Percentiles rank a stretch among this genome's conserved stretches.
These are phyloP conservation scores for Hydrotaea cyrtoneurina DNA, from an alignment of 2,888 invertebrate genomes.

Conservation along the genomic window DNA sequence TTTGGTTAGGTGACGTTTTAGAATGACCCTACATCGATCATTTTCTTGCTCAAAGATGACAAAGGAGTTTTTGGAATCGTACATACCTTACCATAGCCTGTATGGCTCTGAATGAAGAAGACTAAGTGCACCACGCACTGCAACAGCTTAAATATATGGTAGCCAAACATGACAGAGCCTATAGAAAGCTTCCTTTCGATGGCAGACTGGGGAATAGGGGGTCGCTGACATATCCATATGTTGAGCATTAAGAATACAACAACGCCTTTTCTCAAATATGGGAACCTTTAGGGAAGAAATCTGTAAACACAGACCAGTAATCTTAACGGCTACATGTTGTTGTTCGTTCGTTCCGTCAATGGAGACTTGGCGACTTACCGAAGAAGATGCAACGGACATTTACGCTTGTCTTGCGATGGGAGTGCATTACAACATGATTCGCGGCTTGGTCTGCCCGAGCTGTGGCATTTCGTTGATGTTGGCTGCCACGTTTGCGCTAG, in stretches of 20 bases:
- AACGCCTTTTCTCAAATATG: conserved; percentile 4
- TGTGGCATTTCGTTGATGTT: conserved; percentile 23
- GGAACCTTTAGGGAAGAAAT: not conserved
- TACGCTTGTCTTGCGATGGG: not conserved
- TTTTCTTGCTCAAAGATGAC: too few relatives aligned
- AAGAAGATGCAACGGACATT: not conserved
- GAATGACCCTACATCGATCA: too few relatives aligned
- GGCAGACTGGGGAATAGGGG: not conserved
- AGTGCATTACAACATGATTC: conserved; percentile 13
- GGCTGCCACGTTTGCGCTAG: not conserved
- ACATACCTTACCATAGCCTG: not conserved
- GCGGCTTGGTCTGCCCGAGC: conserved; percentile 7
- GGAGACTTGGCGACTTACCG: not conserved
- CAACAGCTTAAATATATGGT: conserved; percentile 60
- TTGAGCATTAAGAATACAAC: conserved; percentile 7
- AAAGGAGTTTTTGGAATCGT: too few relatives aligned
- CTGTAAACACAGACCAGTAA: conserved; percentile 4
- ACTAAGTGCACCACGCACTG: conserved; percentile 18
- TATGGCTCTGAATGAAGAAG: conserved; percentile 26
- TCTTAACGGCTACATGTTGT: not conserved
- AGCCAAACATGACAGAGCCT: conserved; percentile 72
- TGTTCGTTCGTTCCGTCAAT: not conserved
- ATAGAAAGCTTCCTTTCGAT: not conserved
- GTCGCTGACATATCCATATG: not conserved
- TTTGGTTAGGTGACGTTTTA: too few relatives aligned